A percentile compares a stretch with the other conserved stretches of the same genome.
Conservation (phyloP, 1,140 invertebrate species). For the Mamestra configurata region DNA sequence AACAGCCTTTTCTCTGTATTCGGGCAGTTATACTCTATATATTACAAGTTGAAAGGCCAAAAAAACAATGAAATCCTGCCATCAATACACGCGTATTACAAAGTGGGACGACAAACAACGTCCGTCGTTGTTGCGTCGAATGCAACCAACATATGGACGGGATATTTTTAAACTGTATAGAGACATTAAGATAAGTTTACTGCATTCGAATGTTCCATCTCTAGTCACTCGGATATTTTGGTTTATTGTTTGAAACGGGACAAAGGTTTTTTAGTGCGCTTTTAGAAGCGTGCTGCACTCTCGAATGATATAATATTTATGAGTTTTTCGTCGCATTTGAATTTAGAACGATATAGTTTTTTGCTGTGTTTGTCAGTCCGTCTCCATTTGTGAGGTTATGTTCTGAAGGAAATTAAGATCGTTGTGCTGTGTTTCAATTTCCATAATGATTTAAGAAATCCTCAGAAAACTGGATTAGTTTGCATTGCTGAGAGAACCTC, state of each 20-base stretch:
- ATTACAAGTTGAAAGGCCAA: slow-evolving; percentile 31
- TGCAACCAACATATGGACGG: slow-evolving; percentile 52
- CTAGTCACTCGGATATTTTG: slow-evolving; percentile 56
- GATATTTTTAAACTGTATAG: slow-evolving; percentile 68
- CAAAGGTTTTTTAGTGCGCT: slow-evolving; percentile 75
- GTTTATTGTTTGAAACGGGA: slow-evolving; percentile 77
- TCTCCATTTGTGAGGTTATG: slow-evolving; percentile 28
- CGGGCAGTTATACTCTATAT: slow-evolving; percentile 15
- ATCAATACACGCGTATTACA: slow-evolving; percentile 48
- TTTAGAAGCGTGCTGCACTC: slow-evolving; percentile 69
- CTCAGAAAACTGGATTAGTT: background rate
- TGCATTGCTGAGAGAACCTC: background rate
- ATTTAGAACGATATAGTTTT: slow-evolving; percentile 50
- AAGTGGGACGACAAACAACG: slow-evolving; percentile 48
- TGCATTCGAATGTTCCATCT: slow-evolving; percentile 59
- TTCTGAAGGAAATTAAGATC: slow-evolving; percentile 16
- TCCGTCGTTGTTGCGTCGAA: slow-evolving; percentile 41
- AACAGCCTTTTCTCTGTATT: slow-evolving; percentile 17
- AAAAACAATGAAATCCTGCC: slow-evolving; percentile 28
- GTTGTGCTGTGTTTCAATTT: slow-evolving; percentile 1
- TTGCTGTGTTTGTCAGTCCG: slow-evolving; percentile 36
- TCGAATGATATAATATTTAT: slow-evolving; percentile 71
- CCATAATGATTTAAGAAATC: slow-evolving; percentile 2
- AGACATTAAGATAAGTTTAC: slow-evolving; percentile 78
- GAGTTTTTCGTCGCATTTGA: slow-evolving; percentile 61